A percentile compares a stretch with the other conserved stretches of the same genome.
Evolutionary conservation across 2,888 invertebrate genomes (phyloP).

Genomic region (Zygaena filipendulae): DNA sequence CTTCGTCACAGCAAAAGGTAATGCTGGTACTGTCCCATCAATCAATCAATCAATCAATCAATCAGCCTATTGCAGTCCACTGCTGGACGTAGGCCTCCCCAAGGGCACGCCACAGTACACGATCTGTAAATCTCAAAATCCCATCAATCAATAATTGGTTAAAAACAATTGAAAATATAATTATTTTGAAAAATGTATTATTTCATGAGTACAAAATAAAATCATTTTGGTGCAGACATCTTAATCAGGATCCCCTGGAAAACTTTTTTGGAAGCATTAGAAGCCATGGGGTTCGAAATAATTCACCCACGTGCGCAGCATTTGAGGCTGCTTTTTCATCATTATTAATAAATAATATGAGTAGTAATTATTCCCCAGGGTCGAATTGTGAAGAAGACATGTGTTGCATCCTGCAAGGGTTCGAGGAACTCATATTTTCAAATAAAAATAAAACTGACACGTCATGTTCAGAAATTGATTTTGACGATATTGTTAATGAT

Average conservation of each 20-base stretch:
- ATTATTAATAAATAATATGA: neutral
- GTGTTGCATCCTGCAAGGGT: neutral
- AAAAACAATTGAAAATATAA: conserved; percentile 10
- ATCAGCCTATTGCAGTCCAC: too few species aligned
- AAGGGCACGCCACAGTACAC: too few species aligned
- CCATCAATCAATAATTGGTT: conserved; percentile 8
- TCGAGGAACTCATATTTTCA: too few species aligned
- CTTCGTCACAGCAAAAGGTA: conserved; percentile 1
- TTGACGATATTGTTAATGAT: neutral
- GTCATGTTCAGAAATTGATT: neutral
- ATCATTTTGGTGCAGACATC: conserved; percentile 7
- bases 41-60: too few species aligned
- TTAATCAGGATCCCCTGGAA: conserved; percentile 12
- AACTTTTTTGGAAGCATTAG: conserved; percentile 8
- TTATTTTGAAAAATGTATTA: conserved; percentile 2
- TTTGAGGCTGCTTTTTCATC: conserved; percentile 7
- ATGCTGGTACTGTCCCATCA: conserved; percentile 5
- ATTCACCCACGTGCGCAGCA: conserved; percentile 5
- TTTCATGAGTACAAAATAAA: conserved; percentile 4
- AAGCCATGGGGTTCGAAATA: conserved; percentile 8
- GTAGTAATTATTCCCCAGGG: neutral
- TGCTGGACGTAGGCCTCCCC: too few species aligned
- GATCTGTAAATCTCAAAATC: too few species aligned
- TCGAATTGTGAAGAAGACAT: neutral
- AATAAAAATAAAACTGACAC: neutral